Evolutionary conservation across 2,113 vertebrate genomes (phyloP).

Genomic region (Natator depressus): DNA sequence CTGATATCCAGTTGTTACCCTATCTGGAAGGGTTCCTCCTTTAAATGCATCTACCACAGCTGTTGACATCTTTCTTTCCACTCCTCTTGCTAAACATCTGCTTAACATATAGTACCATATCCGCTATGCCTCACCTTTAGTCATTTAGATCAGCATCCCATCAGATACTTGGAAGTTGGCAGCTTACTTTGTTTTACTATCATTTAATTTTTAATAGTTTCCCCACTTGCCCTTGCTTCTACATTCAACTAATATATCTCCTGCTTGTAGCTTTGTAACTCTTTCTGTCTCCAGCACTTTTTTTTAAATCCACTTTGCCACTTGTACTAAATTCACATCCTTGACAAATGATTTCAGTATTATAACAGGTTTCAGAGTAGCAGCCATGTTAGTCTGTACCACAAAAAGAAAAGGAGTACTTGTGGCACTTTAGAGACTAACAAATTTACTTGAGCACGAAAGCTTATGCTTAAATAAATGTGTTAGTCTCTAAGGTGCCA

Average conservation of each 20-base stretch:
- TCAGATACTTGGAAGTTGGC: background rate
- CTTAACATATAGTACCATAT: background rate
- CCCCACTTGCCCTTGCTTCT: background rate
- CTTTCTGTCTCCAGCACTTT: background rate
- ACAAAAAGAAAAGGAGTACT: no score
- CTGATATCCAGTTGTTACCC: background rate
- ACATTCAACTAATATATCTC: background rate
- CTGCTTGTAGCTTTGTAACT: background rate
- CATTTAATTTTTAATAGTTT: background rate
- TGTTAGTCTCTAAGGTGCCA: no score
- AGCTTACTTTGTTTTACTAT: background rate
- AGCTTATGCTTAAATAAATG: no score
- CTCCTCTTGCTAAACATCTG: background rate
- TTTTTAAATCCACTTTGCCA: background rate
- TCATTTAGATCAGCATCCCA: background rate
- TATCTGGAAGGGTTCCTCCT: background rate
- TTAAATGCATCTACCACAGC: background rate
- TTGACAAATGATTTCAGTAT: background rate
- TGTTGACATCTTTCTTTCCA: background rate
- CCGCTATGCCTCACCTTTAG: background rate
- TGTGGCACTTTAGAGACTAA: no score
- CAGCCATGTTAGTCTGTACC: no score
- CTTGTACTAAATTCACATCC: background rate
- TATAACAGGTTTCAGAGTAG: no score
- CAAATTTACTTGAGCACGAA: no score